Evolutionary conservation across 2,888 invertebrate species (phyloP).

Genomic region (Rhyacophila evoluta): DNA sequence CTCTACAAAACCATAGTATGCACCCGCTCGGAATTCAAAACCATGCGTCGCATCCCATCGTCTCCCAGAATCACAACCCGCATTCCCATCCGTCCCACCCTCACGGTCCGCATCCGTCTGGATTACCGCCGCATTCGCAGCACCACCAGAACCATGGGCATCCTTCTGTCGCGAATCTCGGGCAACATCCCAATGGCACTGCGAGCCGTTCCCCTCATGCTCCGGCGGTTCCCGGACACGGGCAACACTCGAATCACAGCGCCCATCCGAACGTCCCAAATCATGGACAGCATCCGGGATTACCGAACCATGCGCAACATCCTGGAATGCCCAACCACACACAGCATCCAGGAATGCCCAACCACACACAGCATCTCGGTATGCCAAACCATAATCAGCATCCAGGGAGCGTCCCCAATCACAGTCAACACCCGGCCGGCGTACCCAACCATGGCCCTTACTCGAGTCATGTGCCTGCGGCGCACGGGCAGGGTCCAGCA

Average conservation of each 20-base stretch:
- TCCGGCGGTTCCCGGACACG: slow-evolving; percentile 55
- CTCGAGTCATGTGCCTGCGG: slow-evolving; percentile 62
- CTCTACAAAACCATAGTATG: slow-evolving; percentile 61
- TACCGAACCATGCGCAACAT: slow-evolving; percentile 52
- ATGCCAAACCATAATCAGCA: slow-evolving; percentile 71
- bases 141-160: slow-evolving; percentile 56
- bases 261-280: slow-evolving; percentile 54
- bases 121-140: slow-evolving; percentile 51
- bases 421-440: slow-evolving; percentile 56
- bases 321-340: slow-evolving; percentile 53
- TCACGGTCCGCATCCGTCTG: slow-evolving; percentile 46
- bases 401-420: slow-evolving; percentile 59
- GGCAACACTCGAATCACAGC: slow-evolving; percentile 49
- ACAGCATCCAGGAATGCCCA: slow-evolving; percentile 44
- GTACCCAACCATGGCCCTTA: slow-evolving; percentile 59
- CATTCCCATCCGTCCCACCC: slow-evolving; percentile 52
- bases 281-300: slow-evolving; percentile 54
- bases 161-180: slow-evolving; percentile 51
- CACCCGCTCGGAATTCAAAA: slow-evolving; percentile 39
- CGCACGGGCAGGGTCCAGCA: slow-evolving; percentile 56
- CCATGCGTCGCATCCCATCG: slow-evolving; percentile 44
- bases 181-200: slow-evolving; percentile 36
- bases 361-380: slow-evolving; percentile 50
- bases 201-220: slow-evolving; percentile 51
- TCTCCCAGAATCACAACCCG: slow-evolving; percentile 47